A percentile compares a stretch with the other conserved stretches of the same genome.
phyloP scores from a whole-genome alignment of 2,797 vertebrate genomes.

The Poeciliopsis presidionis region DNA sequence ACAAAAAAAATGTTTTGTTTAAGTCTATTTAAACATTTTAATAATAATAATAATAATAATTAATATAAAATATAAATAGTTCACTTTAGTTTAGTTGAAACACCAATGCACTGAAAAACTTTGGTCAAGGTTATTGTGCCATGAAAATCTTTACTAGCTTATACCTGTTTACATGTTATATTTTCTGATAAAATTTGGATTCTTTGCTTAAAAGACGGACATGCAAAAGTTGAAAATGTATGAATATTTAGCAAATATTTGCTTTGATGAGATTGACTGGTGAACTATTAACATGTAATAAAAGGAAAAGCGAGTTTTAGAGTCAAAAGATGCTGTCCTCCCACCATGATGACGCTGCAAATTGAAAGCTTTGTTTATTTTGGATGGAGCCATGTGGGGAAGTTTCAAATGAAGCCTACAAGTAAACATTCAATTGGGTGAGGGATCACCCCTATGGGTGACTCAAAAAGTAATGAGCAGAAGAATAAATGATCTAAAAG shows the following conservation, averaged over 20 bases:
- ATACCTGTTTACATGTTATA: background rate
- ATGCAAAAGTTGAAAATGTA: background rate
- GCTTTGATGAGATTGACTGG: background rate
- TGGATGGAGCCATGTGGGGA: background rate
- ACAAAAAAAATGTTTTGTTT: background rate
- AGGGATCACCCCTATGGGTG: background rate
- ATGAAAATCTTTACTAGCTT: background rate
- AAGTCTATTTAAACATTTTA: background rate
- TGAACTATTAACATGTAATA: background rate
- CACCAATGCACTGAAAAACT: background rate
- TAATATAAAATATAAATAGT: background rate
- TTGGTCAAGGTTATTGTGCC: background rate
- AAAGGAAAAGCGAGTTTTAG: background rate
- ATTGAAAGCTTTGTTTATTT: background rate
- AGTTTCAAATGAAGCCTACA: background rate
- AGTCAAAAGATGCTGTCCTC: background rate
- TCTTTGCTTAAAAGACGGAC: background rate
- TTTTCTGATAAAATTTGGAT: background rate
- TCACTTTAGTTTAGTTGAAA: background rate
- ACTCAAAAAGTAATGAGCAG: background rate
- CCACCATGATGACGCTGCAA: conserved; percentile 12
- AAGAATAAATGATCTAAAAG: background rate
- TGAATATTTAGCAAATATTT: background rate
- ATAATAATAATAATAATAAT: background rate
- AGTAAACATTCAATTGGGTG: background rate